Conservation (phyloP, 2,888 invertebrate genomes). For the Trilocha varians region DNA sequence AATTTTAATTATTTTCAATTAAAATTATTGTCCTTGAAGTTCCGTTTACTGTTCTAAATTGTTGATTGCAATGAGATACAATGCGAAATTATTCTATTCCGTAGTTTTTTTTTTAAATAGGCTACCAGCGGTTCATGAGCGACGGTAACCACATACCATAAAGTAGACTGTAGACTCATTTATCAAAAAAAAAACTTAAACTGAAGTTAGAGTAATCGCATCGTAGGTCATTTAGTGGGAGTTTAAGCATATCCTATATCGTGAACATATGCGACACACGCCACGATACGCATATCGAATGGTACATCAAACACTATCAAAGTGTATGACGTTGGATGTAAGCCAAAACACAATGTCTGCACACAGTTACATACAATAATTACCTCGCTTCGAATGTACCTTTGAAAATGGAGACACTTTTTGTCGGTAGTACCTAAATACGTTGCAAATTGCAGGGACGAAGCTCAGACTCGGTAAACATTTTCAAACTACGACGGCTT, state of each 20-base stretch:
- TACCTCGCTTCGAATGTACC: conserved; percentile 18
- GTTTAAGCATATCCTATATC: background rate
- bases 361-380: conserved; percentile 43
- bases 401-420: conserved; percentile 4
- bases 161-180: too few species aligned
- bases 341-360: conserved; percentile 56
- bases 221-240: too few species aligned
- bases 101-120: too few species aligned
- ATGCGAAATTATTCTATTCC: too few species aligned
- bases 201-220: too few species aligned
- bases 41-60: too few species aligned
- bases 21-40: conserved; percentile 2
- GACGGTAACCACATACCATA: too few species aligned
- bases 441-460: background rate
- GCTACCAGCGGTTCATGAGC: too few species aligned
- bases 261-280: conserved; percentile 13
- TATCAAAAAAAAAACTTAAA: too few species aligned
- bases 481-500: background rate
- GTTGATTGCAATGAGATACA: too few species aligned
- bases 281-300: conserved; percentile 23
- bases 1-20: background rate
- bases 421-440: background rate
- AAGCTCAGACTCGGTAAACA: background rate
- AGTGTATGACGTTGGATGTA: conserved; percentile 44
- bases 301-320: conserved; percentile 32